Evolutionary conservation across 1,140 invertebrate species (phyloP), one percentile per base, ranked within the genome.

Genomic region (Lithobius niger): DNA sequence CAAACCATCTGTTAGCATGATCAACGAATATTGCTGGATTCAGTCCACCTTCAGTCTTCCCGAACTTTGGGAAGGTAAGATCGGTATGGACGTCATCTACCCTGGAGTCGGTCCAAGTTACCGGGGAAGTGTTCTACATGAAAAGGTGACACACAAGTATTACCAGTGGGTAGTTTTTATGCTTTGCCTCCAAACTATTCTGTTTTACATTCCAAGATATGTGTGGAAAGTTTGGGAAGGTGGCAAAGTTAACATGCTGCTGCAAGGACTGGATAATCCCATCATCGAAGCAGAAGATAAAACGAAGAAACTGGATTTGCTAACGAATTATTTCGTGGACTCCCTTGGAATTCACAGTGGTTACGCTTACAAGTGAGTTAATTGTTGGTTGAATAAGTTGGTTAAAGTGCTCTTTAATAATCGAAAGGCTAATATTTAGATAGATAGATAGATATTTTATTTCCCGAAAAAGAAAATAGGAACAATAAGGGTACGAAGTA

Each of bases 141-240:
- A 54, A 3, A 40, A 31, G n/a, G 19, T 52, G 3, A 62, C 60
- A 27, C 61, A 64, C 22, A 66, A 65, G 0, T 77, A 76, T 60
- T 74, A 74, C 60, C 72, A 75, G 56, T 75, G 75, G 31, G 31
- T 40, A 18, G 31, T 18, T 10, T 40, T 40, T 40, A 40, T 40
- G 18, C 31, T 40, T 18, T 66, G 74, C 13, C 64, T 77, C 19
- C 71, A 74, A 63, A 75, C 74, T 0, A 65, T 76, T 22, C 59
- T 75, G 54, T 77, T 77, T 61, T 78, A 77, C 58, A 63, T 75
- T n/a, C 76, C 76, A 13, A 69, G 73, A 50, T 70, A 76, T 47
- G 56, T 75, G 3, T 77, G 76, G 76, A 66, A 65, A 53, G 45
- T 57, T 10, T 57, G 27, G 59, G 62, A 31, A 56, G 1, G 57